Evolutionary conservation across 2,113 vertebrate species (phyloP), one percentile per base, ranked within the genome.

Genomic region (Crotophaga sulcirostris): DNA sequence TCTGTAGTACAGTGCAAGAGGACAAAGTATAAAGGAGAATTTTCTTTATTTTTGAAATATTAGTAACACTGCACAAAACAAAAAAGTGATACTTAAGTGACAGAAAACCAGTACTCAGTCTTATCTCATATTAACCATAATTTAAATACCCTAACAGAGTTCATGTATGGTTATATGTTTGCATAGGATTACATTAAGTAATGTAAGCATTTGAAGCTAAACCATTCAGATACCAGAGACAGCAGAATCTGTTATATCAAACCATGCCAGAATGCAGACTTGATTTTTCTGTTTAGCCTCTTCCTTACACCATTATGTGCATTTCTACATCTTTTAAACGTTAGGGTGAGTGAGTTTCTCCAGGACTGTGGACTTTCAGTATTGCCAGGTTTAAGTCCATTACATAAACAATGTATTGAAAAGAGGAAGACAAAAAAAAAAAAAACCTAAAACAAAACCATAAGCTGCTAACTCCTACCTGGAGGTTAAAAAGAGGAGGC

Each of bases 31-130:
- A 59, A 77, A 87, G 86, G 89, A 90, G 68, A 91, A 90, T 33
- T 58, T 82, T 84, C 84, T 97, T 97, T 96, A 96, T 94, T 96
- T 95, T 91, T 91, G 85, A 89, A 95, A 82, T 89, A 87, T 84
- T 63, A 84, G 67, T 73, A 94, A 94, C 95, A 95, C 95, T 74
- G 94, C 94, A 97, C 90, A 93, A 96, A 94, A 96, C 85, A 69
- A 70, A 84, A 56, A 49, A 84, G 92, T 89, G 94, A 58, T 58
- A 91, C 75, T 92, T 75, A 72, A 91, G 95, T 83, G 90, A 98
- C 38, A 96, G 94, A 94, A 83, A 82, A 92, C 38, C 2, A 0
- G 44, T 75, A 64, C 73, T 94, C 59, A 25, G 49, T 70, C 68
- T 93, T 87, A 80, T 62, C 82, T 94, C n/a, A 93, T 58, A 64